Percentiles rank a stretch among this genome's conserved stretches.
These are phyloP conservation scores for Lycaon pictus DNA, from an alignment of 2,113 vertebrate genomes.

Conservation along the genomic window DNA sequence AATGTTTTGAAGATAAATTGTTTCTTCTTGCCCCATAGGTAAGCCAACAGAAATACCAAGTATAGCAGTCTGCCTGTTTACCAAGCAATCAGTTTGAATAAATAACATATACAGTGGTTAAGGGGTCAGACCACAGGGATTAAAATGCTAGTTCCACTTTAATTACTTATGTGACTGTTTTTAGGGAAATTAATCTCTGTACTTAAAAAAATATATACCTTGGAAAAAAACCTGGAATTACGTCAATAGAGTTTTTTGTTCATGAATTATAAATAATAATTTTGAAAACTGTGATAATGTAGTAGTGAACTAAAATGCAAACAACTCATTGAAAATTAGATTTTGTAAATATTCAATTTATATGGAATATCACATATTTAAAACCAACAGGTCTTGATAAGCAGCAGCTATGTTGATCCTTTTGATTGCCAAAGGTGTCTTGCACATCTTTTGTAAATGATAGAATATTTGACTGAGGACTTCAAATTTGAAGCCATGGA, in stretches of 20 bases:
- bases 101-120: neutral
- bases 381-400: slow-evolving; percentile 65
- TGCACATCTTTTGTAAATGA: slow-evolving; percentile 36
- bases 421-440: slow-evolving; percentile 38
- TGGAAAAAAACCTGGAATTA: neutral
- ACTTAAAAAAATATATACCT: slow-evolving; percentile 2
- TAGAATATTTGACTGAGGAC: neutral
- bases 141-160: neutral
- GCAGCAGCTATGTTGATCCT: slow-evolving; percentile 40
- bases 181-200: neutral
- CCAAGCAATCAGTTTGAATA: neutral
- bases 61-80: neutral
- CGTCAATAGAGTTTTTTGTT: neutral
- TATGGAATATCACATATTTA: slow-evolving; percentile 43
- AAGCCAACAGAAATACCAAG: neutral
- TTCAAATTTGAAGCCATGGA: neutral
- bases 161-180: neutral
- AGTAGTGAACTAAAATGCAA: neutral
- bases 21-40: neutral
- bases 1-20: neutral
- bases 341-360: slow-evolving; percentile 52
- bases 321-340: slow-evolving; percentile 41
- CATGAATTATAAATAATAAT: neutral
- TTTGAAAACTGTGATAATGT: neutral
- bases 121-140: neutral